Conservation (phyloP, 2,888 invertebrate species). For the Melieria omissa region DNA sequence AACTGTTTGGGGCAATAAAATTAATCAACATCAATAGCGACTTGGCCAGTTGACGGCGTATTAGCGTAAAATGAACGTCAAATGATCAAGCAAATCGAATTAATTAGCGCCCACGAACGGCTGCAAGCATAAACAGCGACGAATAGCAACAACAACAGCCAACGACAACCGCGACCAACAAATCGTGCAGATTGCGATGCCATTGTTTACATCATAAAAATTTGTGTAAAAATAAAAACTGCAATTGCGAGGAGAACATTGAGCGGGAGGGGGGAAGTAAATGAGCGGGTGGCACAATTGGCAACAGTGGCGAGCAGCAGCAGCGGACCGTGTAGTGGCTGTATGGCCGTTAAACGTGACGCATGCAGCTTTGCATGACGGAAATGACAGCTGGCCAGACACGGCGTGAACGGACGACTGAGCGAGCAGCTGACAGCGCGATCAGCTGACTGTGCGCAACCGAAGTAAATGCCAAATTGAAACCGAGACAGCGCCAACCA, state of each 20-base stretch:
- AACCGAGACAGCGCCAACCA: too few relatives aligned
- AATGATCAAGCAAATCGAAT: conserved; percentile 31
- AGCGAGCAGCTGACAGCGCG: too few relatives aligned
- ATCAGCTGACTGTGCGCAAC: too few relatives aligned
- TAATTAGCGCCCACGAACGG: conserved; percentile 29
- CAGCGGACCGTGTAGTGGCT: too few relatives aligned
- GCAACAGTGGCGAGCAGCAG: too few relatives aligned
- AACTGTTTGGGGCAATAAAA: too few relatives aligned
- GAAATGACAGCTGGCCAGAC: too few relatives aligned
- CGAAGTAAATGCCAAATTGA: too few relatives aligned
- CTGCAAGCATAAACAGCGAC: not conserved
- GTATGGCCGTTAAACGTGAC: too few relatives aligned
- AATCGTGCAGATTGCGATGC: conserved; percentile 4
- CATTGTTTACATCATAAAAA: conserved; percentile 25
- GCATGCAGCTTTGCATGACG: too few relatives aligned
- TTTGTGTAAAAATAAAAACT: not conserved
- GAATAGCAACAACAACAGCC: not conserved
- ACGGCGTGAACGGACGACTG: too few relatives aligned
- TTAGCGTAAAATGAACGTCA: conserved; percentile 1
- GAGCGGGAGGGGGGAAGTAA: not conserved
- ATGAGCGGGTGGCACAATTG: not conserved
- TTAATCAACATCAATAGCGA: not conserved
- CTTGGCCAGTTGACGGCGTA: not conserved
- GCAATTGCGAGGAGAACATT: not conserved
- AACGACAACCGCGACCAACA: conserved; percentile 1